Evolutionary conservation across 2,113 vertebrate genomes (phyloP).

Genomic region (Astur gentilis): DNA sequence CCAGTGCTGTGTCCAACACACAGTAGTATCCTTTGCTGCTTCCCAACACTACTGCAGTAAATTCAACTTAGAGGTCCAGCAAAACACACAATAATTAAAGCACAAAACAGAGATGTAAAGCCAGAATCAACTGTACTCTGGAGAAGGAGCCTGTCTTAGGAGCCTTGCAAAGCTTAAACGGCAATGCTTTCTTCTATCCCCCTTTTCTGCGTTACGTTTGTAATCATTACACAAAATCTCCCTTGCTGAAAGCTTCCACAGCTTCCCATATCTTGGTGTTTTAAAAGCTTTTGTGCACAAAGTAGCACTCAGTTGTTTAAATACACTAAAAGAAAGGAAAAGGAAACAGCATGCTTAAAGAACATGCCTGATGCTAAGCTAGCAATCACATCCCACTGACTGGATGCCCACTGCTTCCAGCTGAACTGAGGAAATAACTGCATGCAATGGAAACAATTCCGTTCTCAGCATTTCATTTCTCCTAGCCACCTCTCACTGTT

Average conservation of each 20-base stretch:
- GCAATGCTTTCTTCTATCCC: neutral
- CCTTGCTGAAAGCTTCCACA: neutral
- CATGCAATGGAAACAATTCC: neutral
- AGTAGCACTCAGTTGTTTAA: neutral
- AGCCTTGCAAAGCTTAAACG: neutral
- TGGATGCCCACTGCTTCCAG: slow-evolving; percentile 45
- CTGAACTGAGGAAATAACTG: slow-evolving; percentile 1
- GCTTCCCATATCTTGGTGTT: fast-evolving
- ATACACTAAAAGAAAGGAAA: neutral
- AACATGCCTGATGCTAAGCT: neutral
- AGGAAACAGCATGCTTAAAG: neutral
- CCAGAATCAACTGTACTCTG: neutral
- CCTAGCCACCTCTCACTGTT: slow-evolving; percentile 33
- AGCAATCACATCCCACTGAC: slow-evolving; percentile 49
- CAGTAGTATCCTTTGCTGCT: neutral
- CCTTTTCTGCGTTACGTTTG: neutral
- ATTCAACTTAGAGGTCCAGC: neutral
- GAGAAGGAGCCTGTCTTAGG: neutral
- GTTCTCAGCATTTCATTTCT: neutral
- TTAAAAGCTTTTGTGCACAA: neutral
- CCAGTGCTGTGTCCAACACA: neutral
- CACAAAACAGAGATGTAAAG: neutral
- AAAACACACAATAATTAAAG: neutral
- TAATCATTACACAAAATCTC: neutral
- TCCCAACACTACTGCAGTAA: neutral